These are phyloP conservation scores for Microcebus ravelobensis DNA, from an alignment of 2,113 vertebrate genomes.

Conservation along the genomic window DNA sequence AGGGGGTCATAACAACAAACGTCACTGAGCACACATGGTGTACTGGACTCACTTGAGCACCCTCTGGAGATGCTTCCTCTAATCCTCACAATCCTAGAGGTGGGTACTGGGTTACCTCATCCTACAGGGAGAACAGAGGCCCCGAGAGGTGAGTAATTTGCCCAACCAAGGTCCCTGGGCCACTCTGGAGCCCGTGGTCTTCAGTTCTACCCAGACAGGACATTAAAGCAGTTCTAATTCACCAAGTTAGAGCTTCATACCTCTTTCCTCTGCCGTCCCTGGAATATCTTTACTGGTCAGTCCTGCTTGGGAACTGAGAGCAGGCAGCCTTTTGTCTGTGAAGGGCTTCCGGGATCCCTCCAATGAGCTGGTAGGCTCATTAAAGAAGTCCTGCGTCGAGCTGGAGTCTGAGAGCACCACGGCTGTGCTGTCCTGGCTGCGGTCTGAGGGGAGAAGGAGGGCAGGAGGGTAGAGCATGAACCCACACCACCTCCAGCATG, in stretches of 20 bases:
- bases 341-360: conserved; percentile 91
- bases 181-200: background rate
- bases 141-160: background rate
- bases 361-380: conserved; percentile 92
- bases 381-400: conserved; percentile 96
- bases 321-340: conserved; percentile 87
- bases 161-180: background rate
- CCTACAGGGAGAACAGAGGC: background rate
- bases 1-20: background rate
- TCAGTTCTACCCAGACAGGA: background rate
- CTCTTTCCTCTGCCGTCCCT: conserved; percentile 87
- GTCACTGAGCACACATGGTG: background rate
- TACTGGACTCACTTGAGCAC: rapidly evolving
- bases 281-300: conserved; percentile 86
- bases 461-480: conserved; percentile 34
- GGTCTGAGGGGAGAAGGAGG: conserved; percentile 86
- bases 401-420: conserved; percentile 96
- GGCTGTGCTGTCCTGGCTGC: conserved; percentile 96
- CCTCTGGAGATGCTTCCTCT: background rate
- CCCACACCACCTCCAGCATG: background rate
- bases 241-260: conserved; percentile 76
- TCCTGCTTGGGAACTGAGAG: conserved; percentile 82
- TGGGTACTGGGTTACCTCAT: background rate
- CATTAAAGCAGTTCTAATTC: background rate
- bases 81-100: background rate